Evolutionary conservation across 2,797 vertebrate genomes (phyloP), one percentile per base, ranked within the genome.

Genomic region (Myotis planiceps): DNA sequence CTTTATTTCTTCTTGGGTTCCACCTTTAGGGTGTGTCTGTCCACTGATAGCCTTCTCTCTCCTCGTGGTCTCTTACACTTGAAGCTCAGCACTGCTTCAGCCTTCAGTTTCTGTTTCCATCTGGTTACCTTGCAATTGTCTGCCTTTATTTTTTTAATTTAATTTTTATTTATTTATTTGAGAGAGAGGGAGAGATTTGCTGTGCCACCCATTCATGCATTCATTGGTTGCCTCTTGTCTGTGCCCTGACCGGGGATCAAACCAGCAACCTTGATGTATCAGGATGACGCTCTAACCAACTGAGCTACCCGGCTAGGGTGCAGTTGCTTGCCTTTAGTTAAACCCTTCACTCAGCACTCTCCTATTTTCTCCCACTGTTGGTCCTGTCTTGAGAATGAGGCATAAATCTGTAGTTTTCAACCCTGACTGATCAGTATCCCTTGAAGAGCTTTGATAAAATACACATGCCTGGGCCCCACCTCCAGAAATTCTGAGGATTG

Each of bases 371-470:
- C 42, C 66, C 27, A 55, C 79, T 66, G 0, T 45, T 34, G 68
- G 2, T 18, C 65, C 10, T 39, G 12, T 55, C 92, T 86, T 81
- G 42, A 78, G 79, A 80, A 80, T 55, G 49, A 85, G 65, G 53
- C 27, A 4, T 25, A 49, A 88, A 16, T 80, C 58, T 69, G 6
- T 32, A 69, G 42, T 83, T 85, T 91, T 92, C n/a, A 0, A 13
- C 18, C 39, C 19, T 74, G 14, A 6, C 55, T 45, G 27, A 53
- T 87, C 58, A 66, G 9, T 74, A 37, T 88, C 88, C 37, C 34
- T 76, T 29, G 9, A 95, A 88, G 72, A 94, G 5, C 81, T 88
- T 84, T 88, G 55, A 58, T 63, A 88, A 74, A 71, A 88, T 88
- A 49, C 42, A 37, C 4, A 4, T 55, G 10, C 72, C 72, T 79